These are phyloP conservation scores for Sinocyclocheilus grahami DNA, from an alignment of 2,113 vertebrate genomes.

Conservation along the genomic window DNA sequence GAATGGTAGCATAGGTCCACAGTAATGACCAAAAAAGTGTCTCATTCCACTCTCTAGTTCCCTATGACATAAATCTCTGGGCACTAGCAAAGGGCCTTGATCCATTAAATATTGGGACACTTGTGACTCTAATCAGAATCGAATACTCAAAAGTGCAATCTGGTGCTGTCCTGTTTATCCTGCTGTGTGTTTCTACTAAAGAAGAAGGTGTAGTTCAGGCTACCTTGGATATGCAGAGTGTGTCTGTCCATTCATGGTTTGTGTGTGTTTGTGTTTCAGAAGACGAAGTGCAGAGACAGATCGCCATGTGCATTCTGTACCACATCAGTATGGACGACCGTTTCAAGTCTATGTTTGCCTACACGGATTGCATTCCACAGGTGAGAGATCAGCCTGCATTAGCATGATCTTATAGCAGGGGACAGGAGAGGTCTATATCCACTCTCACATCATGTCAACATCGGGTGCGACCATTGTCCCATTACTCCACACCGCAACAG, in stretches of 20 bases:
- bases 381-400: conserved; percentile 67
- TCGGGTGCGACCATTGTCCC: neutral
- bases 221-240: conserved; percentile 26
- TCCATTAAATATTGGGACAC: neutral
- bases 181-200: neutral
- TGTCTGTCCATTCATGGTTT: conserved; percentile 34
- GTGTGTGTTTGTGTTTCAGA: conserved; percentile 75
- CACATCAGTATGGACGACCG: conserved; percentile 93
- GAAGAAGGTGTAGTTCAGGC: neutral
- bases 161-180: neutral
- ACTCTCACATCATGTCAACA: neutral
- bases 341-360: conserved; percentile 92
- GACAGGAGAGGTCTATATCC: conserved; percentile 1
- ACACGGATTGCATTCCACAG: conserved; percentile 93
- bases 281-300: conserved; percentile 91
- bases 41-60: neutral
- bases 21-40: neutral
- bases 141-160: neutral
- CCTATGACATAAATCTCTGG: neutral
- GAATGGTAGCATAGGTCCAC: neutral
- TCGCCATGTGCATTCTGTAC: conserved; percentile 91
- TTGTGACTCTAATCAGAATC: neutral
- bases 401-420: conserved; percentile 20
- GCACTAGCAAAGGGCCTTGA: neutral
- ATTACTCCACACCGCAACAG: neutral